A percentile compares a stretch with the other conserved stretches of the same genome.
Conservation (phyloP, 1,140 invertebrate genomes). For the Nasonia giraulti region DNA sequence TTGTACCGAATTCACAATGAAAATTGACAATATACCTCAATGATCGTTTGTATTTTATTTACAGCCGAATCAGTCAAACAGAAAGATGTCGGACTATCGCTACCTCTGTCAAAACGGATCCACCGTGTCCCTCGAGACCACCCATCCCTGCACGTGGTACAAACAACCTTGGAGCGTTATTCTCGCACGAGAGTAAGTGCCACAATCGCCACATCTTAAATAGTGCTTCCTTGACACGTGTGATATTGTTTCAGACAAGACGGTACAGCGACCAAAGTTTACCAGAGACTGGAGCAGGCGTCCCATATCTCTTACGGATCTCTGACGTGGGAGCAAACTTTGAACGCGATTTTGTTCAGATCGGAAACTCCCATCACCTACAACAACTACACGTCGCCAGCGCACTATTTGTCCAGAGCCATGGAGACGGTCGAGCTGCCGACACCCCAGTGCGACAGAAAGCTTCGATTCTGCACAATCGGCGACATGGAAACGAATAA, state of each 20-base stretch:
- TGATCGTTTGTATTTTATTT: background rate
- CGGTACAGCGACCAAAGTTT: constrained; percentile 50
- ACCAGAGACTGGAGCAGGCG: constrained; percentile 54
- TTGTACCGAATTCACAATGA: no score
- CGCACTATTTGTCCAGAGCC: constrained; percentile 62
- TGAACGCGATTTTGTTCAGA: constrained; percentile 54
- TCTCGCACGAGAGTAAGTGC: constrained; percentile 73
- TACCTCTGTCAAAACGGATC: constrained; percentile 83
- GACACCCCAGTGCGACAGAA: constrained; percentile 68
- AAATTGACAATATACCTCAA: no score
- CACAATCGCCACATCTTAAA: background rate
- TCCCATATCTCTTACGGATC: constrained; percentile 27
- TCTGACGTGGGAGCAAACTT: constrained; percentile 50
- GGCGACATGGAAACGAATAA: constrained; percentile 75
- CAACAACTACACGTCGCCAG: constrained; percentile 16
- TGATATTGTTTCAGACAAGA: constrained; percentile 12
- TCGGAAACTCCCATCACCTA: constrained; percentile 26
- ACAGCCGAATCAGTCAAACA: constrained; percentile 29
- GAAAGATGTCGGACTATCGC: constrained; percentile 67
- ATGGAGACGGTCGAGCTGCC: constrained; percentile 58
- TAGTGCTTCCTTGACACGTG: background rate
- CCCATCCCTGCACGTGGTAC: constrained; percentile 76
- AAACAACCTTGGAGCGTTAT: constrained; percentile 77
- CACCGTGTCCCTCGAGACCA: constrained; percentile 64
- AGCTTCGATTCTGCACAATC: constrained; percentile 77